Base-by-base conservation (phyloP, 2,888 invertebrate genomes). In the Drosophila atroscutellata region DNA sequence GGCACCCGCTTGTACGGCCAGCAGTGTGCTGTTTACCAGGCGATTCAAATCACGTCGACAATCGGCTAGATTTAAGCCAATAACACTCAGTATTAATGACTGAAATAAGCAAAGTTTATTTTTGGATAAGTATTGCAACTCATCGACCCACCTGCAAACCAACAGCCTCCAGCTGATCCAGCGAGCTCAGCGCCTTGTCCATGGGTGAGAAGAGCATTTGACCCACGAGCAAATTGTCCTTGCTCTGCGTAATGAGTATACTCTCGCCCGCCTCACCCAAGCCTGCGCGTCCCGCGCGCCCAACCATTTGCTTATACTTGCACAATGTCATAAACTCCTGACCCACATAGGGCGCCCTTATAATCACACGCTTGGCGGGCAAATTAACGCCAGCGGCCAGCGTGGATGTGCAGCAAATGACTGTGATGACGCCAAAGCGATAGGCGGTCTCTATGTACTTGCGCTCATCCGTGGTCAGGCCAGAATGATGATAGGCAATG, bases 341-440 rank as follows among this genome's bases (percentile, higher is more conserved):
- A 0, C 97, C 99, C 51, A 98, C 95, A 86, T 95, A 96, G 0
- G 99, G 98, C 57, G 97, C 96, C 75, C 98, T 94, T 77, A 99
- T 93, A 58, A 99, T 96, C 0, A 99, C 97, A 90, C 98, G 95
- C 93, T 95, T 95, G 0, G 99, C 99, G 18, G 99, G 99, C 80
- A 99, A 94, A 94, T 99, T 99, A 34, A 99, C 98, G 4, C 99
- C 99, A 28, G 99, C 99, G n/a, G 99, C 99, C 77, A 99, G 94
- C 0, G 99, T 99, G 1, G 99, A 98, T 0, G 99, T 99, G 91
- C 98, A 99, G 91, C 98, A 97, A 76, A 99, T 94, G 36, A 98
- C 96, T 72, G 96, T 97, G 39, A 99, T 93, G n/a, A 95, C 95
- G 0, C 98, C 97, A n/a, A 94, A 94, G 75, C 96, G 95, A 92